Percentiles rank a stretch among this genome's conserved stretches.
These are phyloP conservation scores for Erythrocercus mccallii DNA, from an alignment of 2,113 vertebrate species.

Conservation along the genomic window DNA sequence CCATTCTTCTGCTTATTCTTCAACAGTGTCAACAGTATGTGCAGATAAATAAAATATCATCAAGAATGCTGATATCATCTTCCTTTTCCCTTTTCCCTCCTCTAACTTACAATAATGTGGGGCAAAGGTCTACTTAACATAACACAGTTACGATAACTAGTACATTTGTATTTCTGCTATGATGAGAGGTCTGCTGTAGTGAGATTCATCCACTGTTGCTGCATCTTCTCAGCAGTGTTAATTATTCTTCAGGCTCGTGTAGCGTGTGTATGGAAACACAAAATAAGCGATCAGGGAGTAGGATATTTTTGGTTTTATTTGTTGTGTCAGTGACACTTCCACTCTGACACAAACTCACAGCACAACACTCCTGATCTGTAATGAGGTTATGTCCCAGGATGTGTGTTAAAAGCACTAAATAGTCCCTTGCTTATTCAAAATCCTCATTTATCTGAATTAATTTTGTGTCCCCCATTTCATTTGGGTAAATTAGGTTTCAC, in stretches of 20 bases:
- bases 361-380: constrained; percentile 53
- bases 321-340: constrained; percentile 61
- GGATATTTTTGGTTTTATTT: constrained; percentile 55
- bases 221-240: constrained; percentile 55
- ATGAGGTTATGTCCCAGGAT: constrained; percentile 59
- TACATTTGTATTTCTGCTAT: constrained; percentile 63
- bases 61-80: constrained; percentile 52
- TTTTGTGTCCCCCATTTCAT: constrained; percentile 59
- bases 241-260: constrained; percentile 66
- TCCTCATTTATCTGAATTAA: constrained; percentile 68
- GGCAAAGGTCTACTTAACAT: constrained; percentile 62
- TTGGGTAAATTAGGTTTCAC: constrained; percentile 62
- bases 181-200: constrained; percentile 60
- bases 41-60: constrained; percentile 33
- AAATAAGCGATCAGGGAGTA: constrained; percentile 56
- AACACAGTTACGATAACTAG: constrained; percentile 53
- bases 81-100: constrained; percentile 46
- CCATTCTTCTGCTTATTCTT: constrained; percentile 16
- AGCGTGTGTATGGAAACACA: constrained; percentile 39
- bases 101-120: constrained; percentile 59
- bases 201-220: constrained; percentile 55
- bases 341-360: constrained; percentile 54
- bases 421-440: constrained; percentile 59
- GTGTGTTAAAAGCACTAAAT: constrained; percentile 59
- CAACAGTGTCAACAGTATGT: constrained; percentile 7